A percentile compares a stretch with the other conserved stretches of the same genome.
Evolutionary conservation across 2,888 invertebrate genomes (phyloP).

Genomic region (Prosopocoilus inquinatus): DNA sequence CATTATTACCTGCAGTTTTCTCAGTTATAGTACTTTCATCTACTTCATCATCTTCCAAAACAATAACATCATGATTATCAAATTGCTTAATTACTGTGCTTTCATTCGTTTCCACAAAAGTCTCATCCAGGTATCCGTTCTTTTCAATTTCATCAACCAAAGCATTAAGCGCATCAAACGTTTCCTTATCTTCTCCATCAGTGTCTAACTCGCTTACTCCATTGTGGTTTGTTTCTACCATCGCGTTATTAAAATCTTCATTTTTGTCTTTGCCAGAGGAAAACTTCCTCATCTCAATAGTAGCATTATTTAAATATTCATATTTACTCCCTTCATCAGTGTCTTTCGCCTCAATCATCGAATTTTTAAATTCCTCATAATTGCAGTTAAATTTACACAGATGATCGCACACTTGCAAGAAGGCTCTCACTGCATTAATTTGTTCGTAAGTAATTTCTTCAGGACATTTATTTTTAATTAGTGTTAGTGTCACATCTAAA

Average conservation of each 20-base stretch:
- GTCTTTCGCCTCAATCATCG: too few species aligned
- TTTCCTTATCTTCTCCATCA: neutral
- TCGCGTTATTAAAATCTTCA: neutral
- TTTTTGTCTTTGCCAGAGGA: too few species aligned
- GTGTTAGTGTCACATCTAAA: constrained; percentile 30
- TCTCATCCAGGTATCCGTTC: neutral
- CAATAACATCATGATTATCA: too few species aligned
- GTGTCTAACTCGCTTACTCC: neutral
- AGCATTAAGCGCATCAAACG: neutral
- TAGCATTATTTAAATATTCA: neutral
- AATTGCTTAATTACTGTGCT: too few species aligned
- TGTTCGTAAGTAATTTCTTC: constrained; percentile 39
- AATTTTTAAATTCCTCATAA: constrained; percentile 40
- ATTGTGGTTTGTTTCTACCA: neutral
- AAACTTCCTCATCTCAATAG: too few species aligned
- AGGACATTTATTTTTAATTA: constrained; percentile 43
- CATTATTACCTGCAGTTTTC: too few species aligned
- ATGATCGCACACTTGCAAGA: constrained; percentile 41
- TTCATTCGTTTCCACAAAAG: too few species aligned
- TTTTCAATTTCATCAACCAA: constrained; percentile 14
- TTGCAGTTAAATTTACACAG: constrained; percentile 31
- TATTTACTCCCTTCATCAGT: neutral
- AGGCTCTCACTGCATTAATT: constrained; percentile 39
- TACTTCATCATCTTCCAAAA: too few species aligned
- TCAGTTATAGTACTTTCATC: too few species aligned